Conservation (phyloP, 2,888 invertebrate species). For the Augiades crinisus region DNA sequence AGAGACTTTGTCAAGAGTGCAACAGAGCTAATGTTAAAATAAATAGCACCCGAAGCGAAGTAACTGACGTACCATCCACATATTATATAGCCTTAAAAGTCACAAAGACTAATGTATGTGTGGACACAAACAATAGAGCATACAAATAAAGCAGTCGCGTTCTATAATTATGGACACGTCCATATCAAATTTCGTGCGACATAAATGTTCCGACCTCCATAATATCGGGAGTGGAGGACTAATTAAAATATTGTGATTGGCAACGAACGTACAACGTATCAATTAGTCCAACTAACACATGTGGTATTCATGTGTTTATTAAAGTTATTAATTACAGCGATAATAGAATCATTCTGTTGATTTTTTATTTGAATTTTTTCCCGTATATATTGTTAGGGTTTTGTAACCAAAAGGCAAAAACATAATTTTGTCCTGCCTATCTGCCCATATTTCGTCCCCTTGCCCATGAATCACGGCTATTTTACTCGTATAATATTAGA, state of each 20-base stretch:
- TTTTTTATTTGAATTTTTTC: no score
- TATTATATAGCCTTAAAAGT: conserved; percentile 4
- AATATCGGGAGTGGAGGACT: conserved; percentile 14
- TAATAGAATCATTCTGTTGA: not conserved
- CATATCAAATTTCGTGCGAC: conserved; percentile 17
- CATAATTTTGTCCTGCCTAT: no score
- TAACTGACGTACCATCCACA: no score
- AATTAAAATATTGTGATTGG: conserved; percentile 26
- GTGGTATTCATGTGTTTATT: conserved; percentile 9
- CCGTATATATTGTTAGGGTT: no score
- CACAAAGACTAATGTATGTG: not conserved
- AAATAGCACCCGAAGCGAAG: no score
- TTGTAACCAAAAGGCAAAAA: no score
- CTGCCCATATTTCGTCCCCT: no score
- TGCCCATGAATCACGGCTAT: no score
- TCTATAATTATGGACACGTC: conserved; percentile 21
- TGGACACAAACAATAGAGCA: conserved; percentile 7
- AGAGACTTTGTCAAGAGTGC: no score
- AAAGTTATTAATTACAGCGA: not conserved
- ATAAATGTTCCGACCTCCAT: conserved; percentile 17
- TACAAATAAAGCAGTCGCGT: conserved; percentile 7
- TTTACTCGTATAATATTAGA: no score
- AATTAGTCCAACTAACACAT: conserved; percentile 13
- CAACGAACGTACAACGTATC: conserved; percentile 8
- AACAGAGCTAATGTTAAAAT: no score